Conservation (phyloP, 2,113 vertebrate genomes). For the Sebastes fasciatus region DNA sequence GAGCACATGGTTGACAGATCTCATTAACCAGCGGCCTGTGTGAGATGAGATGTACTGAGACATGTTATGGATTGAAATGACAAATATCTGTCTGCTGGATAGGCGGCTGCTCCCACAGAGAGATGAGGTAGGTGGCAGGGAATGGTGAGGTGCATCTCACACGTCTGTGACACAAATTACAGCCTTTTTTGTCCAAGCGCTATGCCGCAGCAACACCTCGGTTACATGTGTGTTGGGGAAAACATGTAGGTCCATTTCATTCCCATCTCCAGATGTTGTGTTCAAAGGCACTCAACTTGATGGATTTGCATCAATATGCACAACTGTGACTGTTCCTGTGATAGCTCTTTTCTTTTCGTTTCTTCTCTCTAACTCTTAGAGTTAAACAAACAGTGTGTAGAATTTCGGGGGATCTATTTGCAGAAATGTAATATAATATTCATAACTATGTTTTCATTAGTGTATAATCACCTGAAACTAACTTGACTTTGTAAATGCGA, state of each 20-base stretch:
- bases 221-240: neutral
- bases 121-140: neutral
- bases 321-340: constrained; percentile 21
- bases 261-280: neutral
- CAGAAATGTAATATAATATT: too few species aligned
- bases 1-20: constrained; percentile 44
- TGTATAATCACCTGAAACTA: too few species aligned
- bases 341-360: constrained; percentile 43
- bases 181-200: constrained; percentile 15
- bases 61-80: constrained; percentile 50
- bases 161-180: constrained; percentile 10
- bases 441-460: too few species aligned
- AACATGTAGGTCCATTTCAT: neutral
- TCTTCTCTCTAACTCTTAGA: too few species aligned
- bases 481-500: too few species aligned
- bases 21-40: constrained; percentile 44
- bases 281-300: neutral
- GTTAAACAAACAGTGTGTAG: too few species aligned
- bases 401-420: too few species aligned
- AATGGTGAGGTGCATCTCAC: constrained; percentile 12
- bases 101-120: constrained; percentile 4
- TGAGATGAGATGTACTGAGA: constrained; percentile 46
- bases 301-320: constrained; percentile 25
- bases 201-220: neutral
- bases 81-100: constrained; percentile 30